Conservation (phyloP, 2,797 vertebrate species). For the Limnodromus scolopaceus region DNA sequence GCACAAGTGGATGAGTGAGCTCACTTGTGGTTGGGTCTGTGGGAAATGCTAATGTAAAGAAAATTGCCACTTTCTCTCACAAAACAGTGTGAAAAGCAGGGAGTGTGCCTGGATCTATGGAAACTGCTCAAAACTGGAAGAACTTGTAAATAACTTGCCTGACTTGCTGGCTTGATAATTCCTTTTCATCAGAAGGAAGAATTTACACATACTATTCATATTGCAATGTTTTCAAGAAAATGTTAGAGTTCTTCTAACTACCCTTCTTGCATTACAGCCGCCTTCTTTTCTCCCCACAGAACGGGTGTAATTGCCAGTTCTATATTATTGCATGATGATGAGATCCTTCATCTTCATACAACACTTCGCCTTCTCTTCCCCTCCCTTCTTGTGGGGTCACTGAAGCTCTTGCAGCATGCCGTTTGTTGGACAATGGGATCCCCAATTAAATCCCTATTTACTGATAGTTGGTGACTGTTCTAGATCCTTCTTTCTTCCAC, state of each 20-base stretch:
- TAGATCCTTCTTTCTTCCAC: background rate
- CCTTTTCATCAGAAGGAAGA: background rate
- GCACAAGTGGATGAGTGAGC: fast-evolving
- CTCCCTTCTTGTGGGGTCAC: background rate
- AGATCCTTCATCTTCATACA: background rate
- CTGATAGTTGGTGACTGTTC: background rate
- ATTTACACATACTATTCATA: background rate
- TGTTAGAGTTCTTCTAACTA: background rate
- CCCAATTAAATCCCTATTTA: background rate
- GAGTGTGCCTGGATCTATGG: background rate
- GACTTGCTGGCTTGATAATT: background rate
- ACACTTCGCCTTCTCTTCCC: background rate
- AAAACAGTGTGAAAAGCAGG: background rate
- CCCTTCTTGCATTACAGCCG: background rate
- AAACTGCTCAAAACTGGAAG: background rate
- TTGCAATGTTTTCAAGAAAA: background rate
- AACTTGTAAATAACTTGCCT: background rate
- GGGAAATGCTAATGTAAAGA: background rate
- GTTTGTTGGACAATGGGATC: background rate
- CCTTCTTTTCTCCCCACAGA: background rate
- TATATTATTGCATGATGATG: background rate
- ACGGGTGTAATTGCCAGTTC: background rate
- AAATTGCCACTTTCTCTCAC: background rate
- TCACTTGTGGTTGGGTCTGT: background rate
- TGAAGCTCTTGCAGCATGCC: background rate